Conservation (phyloP, 2,797 vertebrate species). For the Tapirus indicus region DNA sequence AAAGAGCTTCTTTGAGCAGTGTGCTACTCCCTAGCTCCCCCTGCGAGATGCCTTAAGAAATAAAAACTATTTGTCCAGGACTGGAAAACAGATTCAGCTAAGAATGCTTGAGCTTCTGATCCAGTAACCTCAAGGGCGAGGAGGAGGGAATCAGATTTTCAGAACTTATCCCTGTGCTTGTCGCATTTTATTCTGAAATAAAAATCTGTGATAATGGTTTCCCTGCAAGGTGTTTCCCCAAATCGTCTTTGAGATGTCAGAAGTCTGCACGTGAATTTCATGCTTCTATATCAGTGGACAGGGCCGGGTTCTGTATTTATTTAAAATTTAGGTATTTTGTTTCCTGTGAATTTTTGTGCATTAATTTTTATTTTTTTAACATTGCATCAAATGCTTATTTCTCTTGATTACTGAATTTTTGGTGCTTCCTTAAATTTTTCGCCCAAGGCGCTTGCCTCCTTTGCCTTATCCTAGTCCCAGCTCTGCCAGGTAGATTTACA, state of each 20-base stretch:
- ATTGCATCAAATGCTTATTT: not conserved
- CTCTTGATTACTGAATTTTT: not conserved
- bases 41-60: constrained; percentile 85
- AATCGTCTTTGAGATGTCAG: not conserved
- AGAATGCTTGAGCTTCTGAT: constrained; percentile 67
- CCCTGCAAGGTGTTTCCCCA: not conserved
- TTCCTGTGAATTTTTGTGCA: not conserved
- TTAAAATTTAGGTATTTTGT: not conserved
- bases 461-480: not conserved
- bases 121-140: constrained; percentile 54
- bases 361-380: not conserved
- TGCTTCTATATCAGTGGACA: not conserved
- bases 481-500: not conserved
- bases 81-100: not conserved
- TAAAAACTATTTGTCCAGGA: constrained; percentile 35
- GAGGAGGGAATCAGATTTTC: not conserved
- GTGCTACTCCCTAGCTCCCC: constrained; percentile 89
- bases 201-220: not conserved
- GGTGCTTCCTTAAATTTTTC: not conserved
- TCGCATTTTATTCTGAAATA: not conserved
- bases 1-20: constrained; percentile 77
- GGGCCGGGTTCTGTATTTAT: not conserved
- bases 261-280: not conserved
- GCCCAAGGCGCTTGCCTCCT: accelerated
- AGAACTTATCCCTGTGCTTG: not conserved